These are phyloP conservation scores for Drosophila robusta DNA, from an alignment of 2,888 invertebrate genomes.

Conservation along the genomic window DNA sequence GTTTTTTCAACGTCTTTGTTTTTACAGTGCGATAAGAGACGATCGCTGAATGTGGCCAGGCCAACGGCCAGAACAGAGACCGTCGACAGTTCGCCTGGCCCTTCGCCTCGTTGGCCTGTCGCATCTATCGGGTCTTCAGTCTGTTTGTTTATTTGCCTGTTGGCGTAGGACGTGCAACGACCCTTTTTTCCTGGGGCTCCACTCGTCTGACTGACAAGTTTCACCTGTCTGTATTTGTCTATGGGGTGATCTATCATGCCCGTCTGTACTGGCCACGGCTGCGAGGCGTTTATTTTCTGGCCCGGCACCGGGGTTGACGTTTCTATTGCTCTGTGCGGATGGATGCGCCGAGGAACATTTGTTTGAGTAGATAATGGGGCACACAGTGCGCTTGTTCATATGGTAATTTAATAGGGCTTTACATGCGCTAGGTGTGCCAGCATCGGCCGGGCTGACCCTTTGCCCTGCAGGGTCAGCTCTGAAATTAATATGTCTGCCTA, in stretches of 20 bases:
- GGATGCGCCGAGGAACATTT: slow-evolving; percentile 71
- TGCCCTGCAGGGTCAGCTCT: slow-evolving; percentile 35
- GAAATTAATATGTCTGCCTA: slow-evolving; percentile 62
- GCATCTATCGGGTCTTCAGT: slow-evolving; percentile 31
- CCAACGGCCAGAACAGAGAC: background rate
- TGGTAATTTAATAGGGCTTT: slow-evolving; percentile 72
- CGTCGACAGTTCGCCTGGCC: slow-evolving; percentile 25
- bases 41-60: slow-evolving; percentile 38
- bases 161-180: slow-evolving; percentile 63
- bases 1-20: slow-evolving; percentile 69
- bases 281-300: slow-evolving; percentile 29
- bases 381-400: slow-evolving; percentile 38
- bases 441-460: slow-evolving; percentile 59
- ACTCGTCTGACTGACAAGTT: slow-evolving; percentile 74
- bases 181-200: slow-evolving; percentile 59
- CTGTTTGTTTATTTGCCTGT: slow-evolving; percentile 63
- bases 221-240: slow-evolving; percentile 80
- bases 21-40: slow-evolving; percentile 74
- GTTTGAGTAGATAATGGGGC: slow-evolving; percentile 79
- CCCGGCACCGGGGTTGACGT: slow-evolving; percentile 61
- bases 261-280: slow-evolving; percentile 28
- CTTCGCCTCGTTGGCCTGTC: slow-evolving; percentile 26
- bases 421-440: slow-evolving; percentile 53
- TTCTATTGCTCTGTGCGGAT: slow-evolving; percentile 71
- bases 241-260: slow-evolving; percentile 79